Conservation (phyloP, 2,888 invertebrate genomes). For the Drosophila mulleri region DNA sequence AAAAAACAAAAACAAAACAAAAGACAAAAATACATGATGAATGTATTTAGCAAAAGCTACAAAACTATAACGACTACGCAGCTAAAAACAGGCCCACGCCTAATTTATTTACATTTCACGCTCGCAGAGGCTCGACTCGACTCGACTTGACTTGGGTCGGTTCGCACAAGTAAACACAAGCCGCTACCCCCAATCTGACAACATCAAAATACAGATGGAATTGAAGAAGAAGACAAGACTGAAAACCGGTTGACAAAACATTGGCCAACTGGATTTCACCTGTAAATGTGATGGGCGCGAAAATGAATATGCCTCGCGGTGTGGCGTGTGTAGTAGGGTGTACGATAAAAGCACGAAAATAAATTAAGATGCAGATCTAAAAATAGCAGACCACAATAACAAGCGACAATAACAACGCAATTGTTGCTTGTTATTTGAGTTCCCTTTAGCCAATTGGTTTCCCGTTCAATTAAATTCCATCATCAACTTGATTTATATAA, state of each 20-base stretch:
- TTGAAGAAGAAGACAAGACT: neutral
- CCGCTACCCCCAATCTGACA: neutral
- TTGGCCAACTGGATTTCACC: conserved; percentile 24
- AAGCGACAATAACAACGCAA: conserved; percentile 55
- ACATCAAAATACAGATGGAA: neutral
- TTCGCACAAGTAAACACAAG: neutral
- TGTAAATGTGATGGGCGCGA: conserved; percentile 9
- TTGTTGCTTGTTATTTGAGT: conserved; percentile 40
- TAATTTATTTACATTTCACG: conserved; percentile 30
- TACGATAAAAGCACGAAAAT: conserved; percentile 30
- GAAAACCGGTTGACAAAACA: conserved; percentile 24
- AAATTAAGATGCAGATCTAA: conserved; percentile 49
- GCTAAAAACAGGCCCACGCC: conserved; percentile 7
- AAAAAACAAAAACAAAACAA: neutral
- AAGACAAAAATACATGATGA: neutral
- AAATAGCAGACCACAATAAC: conserved; percentile 45
- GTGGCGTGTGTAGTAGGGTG: conserved; percentile 29
- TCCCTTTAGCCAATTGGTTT: conserved; percentile 11
- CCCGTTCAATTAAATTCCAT: conserved; percentile 23
- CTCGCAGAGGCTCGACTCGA: conserved; percentile 34
- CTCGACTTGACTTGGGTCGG: neutral
- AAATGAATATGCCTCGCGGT: conserved; percentile 31
- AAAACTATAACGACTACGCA: neutral
- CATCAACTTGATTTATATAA: conserved; percentile 18
- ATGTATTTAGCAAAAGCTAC: neutral